Evolutionary conservation across 1,140 invertebrate species (phyloP).

Genomic region (Cyclina sinensis): DNA sequence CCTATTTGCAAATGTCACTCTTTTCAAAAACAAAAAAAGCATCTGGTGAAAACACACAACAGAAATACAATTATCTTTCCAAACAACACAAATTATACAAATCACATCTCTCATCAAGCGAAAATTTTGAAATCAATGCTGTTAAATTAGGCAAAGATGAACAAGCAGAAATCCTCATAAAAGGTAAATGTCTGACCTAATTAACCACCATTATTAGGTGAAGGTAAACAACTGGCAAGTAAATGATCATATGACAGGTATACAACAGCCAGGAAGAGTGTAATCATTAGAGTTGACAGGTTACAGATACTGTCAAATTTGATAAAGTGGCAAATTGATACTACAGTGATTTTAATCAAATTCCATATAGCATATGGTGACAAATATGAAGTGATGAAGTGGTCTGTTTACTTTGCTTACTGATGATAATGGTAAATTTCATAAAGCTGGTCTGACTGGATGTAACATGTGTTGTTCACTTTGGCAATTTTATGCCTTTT

Average conservation of each 20-base stretch:
- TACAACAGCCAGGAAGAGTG: background rate
- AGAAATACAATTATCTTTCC: background rate
- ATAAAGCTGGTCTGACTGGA: too few relatives aligned
- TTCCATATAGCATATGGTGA: too few relatives aligned
- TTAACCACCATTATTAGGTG: background rate
- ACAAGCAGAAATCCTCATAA: background rate
- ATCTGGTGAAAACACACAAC: background rate
- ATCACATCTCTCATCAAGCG: background rate
- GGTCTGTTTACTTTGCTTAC: too few relatives aligned
- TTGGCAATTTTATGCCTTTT: background rate
- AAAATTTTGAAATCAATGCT: constrained; percentile 1
- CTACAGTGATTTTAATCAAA: too few relatives aligned
- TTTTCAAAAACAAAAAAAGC: background rate
- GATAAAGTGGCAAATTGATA: background rate
- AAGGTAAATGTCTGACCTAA: constrained; percentile 2
- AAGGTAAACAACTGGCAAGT: background rate
- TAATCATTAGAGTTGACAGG: background rate
- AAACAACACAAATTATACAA: background rate
- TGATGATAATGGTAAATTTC: too few relatives aligned
- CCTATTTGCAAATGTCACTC: constrained; percentile 2
- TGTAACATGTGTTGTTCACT: background rate
- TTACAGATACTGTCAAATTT: background rate
- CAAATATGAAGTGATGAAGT: too few relatives aligned
- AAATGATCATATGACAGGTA: constrained; percentile 8
- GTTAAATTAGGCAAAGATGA: background rate